A percentile compares a stretch with the other conserved stretches of the same genome.
These are phyloP conservation scores for Trichogramma dendrolimi DNA, from an alignment of 2,888 invertebrate species.

Conservation along the genomic window DNA sequence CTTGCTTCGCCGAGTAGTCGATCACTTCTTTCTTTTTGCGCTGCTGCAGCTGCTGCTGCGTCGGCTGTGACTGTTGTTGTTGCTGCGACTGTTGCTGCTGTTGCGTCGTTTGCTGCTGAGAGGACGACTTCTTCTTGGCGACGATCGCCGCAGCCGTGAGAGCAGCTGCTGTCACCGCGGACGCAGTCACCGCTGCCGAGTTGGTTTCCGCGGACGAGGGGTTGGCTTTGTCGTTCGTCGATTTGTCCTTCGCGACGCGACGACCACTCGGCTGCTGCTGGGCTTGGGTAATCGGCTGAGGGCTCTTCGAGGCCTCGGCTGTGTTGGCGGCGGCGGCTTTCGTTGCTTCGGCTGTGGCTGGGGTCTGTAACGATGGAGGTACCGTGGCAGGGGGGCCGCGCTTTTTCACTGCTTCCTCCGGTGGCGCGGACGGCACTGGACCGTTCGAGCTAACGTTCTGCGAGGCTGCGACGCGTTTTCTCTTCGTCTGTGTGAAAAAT, in stretches of 20 bases:
- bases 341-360: constrained; percentile 24
- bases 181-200: constrained; percentile 9
- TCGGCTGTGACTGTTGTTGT: constrained; percentile 9
- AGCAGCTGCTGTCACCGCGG: background rate
- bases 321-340: constrained; percentile 9
- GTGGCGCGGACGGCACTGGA: background rate
- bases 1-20: constrained; percentile 70
- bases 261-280: constrained; percentile 5
- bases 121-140: constrained; percentile 31
- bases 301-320: too few species aligned
- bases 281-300: too few species aligned
- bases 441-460: background rate
- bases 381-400: background rate
- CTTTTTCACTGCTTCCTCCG: constrained; percentile 34
- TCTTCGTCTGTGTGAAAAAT: constrained; percentile 30
- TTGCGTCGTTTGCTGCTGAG: constrained; percentile 54
- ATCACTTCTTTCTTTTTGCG: constrained; percentile 73
- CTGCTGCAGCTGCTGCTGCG: constrained; percentile 50
- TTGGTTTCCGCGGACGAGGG: constrained; percentile 15
- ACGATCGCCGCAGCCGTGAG: constrained; percentile 9
- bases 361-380: constrained; percentile 8
- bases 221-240: constrained; percentile 26
- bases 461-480: constrained; percentile 38
- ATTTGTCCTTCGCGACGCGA: constrained; percentile 22
- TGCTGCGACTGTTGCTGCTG: constrained; percentile 45